Evolutionary conservation across 2,113 vertebrate genomes (phyloP).

Genomic region (Tonatia bakeri): DNA sequence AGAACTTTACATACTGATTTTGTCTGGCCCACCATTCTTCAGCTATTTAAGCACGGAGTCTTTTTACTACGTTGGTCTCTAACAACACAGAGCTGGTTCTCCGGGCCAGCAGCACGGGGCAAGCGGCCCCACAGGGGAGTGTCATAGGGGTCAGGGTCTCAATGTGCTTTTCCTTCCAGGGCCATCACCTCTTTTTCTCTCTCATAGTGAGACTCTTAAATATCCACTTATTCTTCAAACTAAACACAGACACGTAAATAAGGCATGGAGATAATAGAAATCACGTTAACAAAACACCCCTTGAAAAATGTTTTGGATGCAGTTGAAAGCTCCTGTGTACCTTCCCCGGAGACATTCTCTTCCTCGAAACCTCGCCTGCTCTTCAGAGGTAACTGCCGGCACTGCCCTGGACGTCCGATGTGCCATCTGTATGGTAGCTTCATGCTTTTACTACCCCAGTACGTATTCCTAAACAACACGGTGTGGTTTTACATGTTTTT

Average conservation of each 20-base stretch:
- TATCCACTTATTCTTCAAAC: background rate
- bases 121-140: background rate
- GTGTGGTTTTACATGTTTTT: background rate
- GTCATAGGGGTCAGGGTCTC: rapidly evolving
- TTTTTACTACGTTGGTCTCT: background rate
- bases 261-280: background rate
- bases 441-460: background rate
- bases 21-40: background rate
- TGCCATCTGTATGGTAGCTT: background rate
- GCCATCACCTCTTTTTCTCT: background rate
- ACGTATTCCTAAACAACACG: background rate
- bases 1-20: background rate
- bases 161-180: background rate
- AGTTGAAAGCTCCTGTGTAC: background rate
- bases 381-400: background rate
- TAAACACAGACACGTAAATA: background rate
- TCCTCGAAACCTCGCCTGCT: background rate
- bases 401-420: background rate
- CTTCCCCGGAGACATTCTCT: background rate
- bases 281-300: background rate
- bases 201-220: background rate
- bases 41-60: background rate
- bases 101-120: background rate
- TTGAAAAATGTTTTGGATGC: background rate
- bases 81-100: background rate